These are phyloP conservation scores for Catostomus latipinnis DNA, from an alignment of 2,797 vertebrate species.

Conservation along the genomic window DNA sequence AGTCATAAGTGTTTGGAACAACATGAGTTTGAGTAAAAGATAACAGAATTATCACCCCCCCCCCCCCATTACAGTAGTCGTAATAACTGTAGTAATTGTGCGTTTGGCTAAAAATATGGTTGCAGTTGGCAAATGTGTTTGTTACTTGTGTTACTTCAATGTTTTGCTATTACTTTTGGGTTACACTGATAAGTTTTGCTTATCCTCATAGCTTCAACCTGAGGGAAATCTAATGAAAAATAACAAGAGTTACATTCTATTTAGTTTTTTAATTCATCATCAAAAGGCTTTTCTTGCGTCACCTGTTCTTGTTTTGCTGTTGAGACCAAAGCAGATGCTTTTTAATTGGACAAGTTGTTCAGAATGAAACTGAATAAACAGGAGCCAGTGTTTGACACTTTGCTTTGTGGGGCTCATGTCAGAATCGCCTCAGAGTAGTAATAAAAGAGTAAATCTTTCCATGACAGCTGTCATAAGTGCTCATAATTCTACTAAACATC, in stretches of 20 bases:
- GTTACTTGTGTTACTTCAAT: not conserved
- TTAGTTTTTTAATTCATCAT: conserved; percentile 41
- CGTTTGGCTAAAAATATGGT: not conserved
- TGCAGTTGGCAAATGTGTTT: not conserved
- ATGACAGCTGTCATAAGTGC: conserved; percentile 59
- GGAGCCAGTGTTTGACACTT: conserved; percentile 55
- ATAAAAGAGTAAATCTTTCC: conserved; percentile 56
- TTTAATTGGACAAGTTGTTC: conserved; percentile 62
- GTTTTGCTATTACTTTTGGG: not conserved
- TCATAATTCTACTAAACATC: conserved; percentile 50
- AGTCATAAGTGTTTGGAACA: too few relatives aligned
- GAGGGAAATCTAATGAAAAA: not conserved
- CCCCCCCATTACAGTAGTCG: not conserved
- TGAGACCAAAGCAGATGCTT: conserved; percentile 57
- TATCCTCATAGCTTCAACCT: not conserved
- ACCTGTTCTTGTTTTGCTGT: conserved; percentile 47
- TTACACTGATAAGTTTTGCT: not conserved
- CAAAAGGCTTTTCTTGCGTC: conserved; percentile 53
- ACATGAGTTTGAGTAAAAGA: too few relatives aligned
- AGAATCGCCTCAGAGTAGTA: conserved; percentile 42
- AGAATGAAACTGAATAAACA: conserved; percentile 58
- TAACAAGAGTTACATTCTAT: not conserved
- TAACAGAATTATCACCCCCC: not conserved
- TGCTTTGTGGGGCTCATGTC: conserved; percentile 51
- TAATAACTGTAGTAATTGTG: not conserved